Evolutionary conservation across 2,888 invertebrate genomes (phyloP), one percentile per base, ranked within the genome.

Genomic region (Drosophila anomelani): DNA sequence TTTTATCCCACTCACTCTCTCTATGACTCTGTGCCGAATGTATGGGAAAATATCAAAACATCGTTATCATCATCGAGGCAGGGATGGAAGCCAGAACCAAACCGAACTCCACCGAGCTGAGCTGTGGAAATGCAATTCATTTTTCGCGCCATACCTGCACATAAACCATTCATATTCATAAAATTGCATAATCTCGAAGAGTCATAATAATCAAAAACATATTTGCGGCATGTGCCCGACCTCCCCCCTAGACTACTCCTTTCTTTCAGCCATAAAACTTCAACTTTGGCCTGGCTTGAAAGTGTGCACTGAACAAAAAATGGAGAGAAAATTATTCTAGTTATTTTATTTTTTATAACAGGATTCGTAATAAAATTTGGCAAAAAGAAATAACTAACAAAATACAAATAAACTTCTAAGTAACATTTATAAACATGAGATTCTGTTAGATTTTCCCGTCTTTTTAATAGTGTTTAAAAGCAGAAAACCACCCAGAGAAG

Each of bases 121-220:
- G 43, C 63, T 61, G 51, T 53, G 70, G 51, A 70, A 70, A 73
- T 62, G 73, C 73, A 70, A 70, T 73, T 70, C 73, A 73, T 70
- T 70, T 70, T 49, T 73, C 69, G 58, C 69, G 76, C 76, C 75
- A 59, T 72, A 76, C 72, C 71, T 76, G 58, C 78, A 82, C 79
- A 78, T 70, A 74, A 72, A 84, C 82, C 79, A 86, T 84, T 84
- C 85, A 84, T 86, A 86, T 88, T 88, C 85, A 86, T 88, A 87
- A 88, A 87, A 85, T 89, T 88, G 87, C 88, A 88, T 88, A 88
- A 89, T 86, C 85, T 86, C 82, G 85, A 89, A 89, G 87, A 86
- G 87, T 80, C 88, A 84, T 84, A 88, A 88, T 89, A 88, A 88
- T 89, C 88, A 89, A 89, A 89, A 89, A 81, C 88, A 89, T 88